Percentiles rank a stretch among this genome's conserved stretches.
phyloP scores from a whole-genome alignment of 2,797 vertebrate species.

The Phylloscopus collybita region DNA sequence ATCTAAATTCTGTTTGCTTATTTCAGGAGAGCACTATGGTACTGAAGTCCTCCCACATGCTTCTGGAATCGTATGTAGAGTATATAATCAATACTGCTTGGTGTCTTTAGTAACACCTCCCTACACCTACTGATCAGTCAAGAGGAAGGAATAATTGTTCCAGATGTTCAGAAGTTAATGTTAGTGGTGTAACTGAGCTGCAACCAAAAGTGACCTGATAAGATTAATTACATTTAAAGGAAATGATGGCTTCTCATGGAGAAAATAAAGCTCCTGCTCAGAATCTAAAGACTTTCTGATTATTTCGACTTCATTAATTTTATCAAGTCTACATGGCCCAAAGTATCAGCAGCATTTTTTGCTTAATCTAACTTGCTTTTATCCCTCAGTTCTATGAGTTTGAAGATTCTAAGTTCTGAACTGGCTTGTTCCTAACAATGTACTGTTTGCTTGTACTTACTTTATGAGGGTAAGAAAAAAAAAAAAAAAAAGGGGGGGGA shows the following conservation, averaged over 20 bases:
- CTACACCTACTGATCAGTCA: neutral
- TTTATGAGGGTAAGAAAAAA: neutral
- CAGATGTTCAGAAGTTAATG: neutral
- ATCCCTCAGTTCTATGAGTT: neutral
- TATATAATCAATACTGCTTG: neutral
- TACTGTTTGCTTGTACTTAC: neutral
- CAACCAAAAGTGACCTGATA: neutral
- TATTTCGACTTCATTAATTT: neutral
- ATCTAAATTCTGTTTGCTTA: neutral
- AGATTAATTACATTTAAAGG: neutral
- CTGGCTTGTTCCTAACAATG: neutral
- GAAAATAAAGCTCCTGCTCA: neutral
- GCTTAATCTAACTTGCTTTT: neutral
- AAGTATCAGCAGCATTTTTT: neutral
- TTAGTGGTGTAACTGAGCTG: neutral
- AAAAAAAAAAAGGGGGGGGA: neutral
- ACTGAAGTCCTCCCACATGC: neutral
- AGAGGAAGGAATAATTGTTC: slow-evolving; percentile 2
- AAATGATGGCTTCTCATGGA: neutral
- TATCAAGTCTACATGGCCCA: neutral
- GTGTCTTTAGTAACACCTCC: neutral
- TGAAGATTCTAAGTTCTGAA: neutral
- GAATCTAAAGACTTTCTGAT: neutral
- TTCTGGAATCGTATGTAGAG: neutral
- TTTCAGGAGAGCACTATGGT: neutral